These are phyloP conservation scores for Diploscapter pachys DNA, from an alignment of 1,140 invertebrate species.

Conservation along the genomic window DNA sequence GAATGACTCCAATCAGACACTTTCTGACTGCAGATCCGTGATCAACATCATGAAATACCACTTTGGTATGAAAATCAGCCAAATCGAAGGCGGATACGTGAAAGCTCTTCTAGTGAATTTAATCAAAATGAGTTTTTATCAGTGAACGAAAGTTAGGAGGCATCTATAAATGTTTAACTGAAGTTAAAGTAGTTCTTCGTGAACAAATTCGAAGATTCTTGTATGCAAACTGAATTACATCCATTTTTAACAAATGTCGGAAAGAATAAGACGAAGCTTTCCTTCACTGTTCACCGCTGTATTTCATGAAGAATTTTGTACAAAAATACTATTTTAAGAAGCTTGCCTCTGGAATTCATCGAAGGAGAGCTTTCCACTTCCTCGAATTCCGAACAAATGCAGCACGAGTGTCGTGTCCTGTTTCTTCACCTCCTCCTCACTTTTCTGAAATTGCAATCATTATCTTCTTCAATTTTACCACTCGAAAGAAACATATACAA, in stretches of 20 bases:
- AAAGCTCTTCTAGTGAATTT: not conserved
- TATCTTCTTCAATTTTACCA: not conserved
- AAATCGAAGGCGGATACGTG: too few relatives aligned
- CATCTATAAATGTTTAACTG: too few relatives aligned
- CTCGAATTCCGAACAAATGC: constrained; percentile 91
- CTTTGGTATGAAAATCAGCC: too few relatives aligned
- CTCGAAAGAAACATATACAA: too few relatives aligned
- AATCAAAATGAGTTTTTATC: not conserved
- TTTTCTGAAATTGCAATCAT: constrained; percentile 49
- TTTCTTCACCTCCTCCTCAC: constrained; percentile 60
- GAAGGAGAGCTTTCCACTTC: constrained; percentile 80
- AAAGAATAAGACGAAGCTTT: too few relatives aligned
- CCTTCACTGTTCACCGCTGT: not conserved
- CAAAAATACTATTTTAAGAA: not conserved
- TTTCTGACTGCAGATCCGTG: too few relatives aligned
- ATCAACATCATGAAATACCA: too few relatives aligned
- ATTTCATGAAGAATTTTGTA: not conserved
- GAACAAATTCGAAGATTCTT: too few relatives aligned
- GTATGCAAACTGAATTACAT: too few relatives aligned
- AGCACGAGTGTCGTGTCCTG: constrained; percentile 80
- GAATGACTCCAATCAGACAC: too few relatives aligned
- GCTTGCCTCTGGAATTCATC: constrained; percentile 77
- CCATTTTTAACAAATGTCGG: too few relatives aligned
- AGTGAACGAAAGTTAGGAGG: not conserved
- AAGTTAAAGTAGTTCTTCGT: too few relatives aligned